Percentiles rank a stretch among this genome's conserved stretches.
phyloP scores from a whole-genome alignment of 2,113 vertebrate species.

The Podarcis muralis region DNA sequence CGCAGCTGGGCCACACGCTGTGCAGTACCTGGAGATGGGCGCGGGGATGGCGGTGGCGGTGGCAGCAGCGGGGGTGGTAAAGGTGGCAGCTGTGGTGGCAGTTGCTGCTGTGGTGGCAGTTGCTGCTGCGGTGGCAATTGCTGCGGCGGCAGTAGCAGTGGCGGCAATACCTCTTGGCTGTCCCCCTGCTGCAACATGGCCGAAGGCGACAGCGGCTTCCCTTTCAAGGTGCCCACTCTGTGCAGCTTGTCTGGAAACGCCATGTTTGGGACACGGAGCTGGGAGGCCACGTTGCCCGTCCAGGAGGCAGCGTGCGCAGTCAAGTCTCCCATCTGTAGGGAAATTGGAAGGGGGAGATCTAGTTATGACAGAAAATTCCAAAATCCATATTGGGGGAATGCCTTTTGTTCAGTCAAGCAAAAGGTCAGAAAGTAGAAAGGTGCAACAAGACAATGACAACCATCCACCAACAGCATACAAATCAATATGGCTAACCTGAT shows the following conservation, averaged over 20 bases:
- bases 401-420: neutral
- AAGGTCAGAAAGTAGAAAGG: neutral
- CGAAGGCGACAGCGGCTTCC: constrained; percentile 20
- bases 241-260: constrained; percentile 78
- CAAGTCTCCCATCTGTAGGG: constrained; percentile 88
- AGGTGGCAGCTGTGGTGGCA: neutral
- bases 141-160: accelerated
- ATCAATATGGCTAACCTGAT: too few relatives aligned
- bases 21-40: neutral
- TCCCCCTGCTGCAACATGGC: constrained; percentile 1
- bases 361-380: too few relatives aligned
- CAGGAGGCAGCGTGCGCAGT: constrained; percentile 91
- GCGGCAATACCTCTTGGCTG: neutral
- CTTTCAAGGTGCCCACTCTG: constrained; percentile 73
- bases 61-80: constrained; percentile 23
- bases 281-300: constrained; percentile 87
- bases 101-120: neutral
- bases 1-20: constrained; percentile 38
- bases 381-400: too few relatives aligned
- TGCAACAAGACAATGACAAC: too few relatives aligned
- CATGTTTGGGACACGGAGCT: constrained; percentile 82
- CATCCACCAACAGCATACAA: too few relatives aligned
- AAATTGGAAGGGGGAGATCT: neutral
- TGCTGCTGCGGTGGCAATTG: neutral
- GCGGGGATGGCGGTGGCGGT: neutral